Conservation (phyloP, 2,113 vertebrate species). For the Onychorhynchus coronatus region DNA sequence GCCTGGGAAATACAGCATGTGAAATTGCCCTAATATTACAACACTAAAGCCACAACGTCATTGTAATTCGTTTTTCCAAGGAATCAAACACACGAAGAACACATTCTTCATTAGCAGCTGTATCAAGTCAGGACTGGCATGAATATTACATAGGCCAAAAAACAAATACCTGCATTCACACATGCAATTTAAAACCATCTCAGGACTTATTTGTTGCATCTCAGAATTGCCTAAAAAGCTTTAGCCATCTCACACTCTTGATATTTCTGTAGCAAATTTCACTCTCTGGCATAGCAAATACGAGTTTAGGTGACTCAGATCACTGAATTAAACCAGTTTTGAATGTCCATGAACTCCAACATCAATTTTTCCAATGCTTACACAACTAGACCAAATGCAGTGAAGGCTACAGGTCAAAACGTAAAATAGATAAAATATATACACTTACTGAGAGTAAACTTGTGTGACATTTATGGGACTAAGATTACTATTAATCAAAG, state of each 20-base stretch:
- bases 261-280: background rate
- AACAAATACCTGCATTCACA: background rate
- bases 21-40: background rate
- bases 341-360: background rate
- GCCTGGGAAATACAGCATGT: background rate
- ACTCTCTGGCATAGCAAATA: background rate
- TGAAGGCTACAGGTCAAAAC: background rate
- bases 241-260: background rate
- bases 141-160: background rate
- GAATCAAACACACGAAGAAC: background rate
- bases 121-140: background rate
- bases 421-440: background rate
- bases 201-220: background rate
- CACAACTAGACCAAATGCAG: background rate
- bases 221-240: background rate
- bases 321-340: background rate
- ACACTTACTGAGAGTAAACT: background rate
- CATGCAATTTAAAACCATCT: background rate
- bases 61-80: no score
- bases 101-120: background rate
- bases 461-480: background rate
- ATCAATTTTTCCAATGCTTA: background rate
- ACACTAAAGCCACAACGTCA: background rate
- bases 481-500: background rate
- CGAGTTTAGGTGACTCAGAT: background rate